Base-by-base conservation (phyloP, 1,140 invertebrate genomes). In the Oryzaephilus surinamensis region DNA sequence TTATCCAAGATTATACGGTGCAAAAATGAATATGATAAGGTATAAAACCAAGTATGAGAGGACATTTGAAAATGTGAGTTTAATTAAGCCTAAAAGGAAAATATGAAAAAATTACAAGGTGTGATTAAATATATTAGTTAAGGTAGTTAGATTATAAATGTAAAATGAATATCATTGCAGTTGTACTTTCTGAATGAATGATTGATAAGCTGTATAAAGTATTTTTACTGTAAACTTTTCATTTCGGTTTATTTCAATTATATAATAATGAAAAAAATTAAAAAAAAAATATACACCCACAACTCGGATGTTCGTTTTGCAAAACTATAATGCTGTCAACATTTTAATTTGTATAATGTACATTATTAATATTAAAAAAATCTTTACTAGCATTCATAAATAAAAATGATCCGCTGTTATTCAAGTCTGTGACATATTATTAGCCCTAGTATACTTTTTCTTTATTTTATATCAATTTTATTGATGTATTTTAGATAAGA, bases 401-500 rank as follows among this genome's bases (percentile, higher is more conserved):
- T 49, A 43, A 54, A 42, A 51, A 47, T 38, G 39, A 51, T 54
- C 52, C 48, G 50, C 54, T 54, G 50, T 57, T 57, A 52, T 37
- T 52, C 45, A 57, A 50, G 41, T 49, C 41, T 55, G 43, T 50
- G 51, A 48, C 43, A 51, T 20, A n/a, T 46, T 51, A 48, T 48
- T 54, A 55, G 50, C 48, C 41, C 40, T 52, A 53, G 48, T 31
- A 29, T n/a, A n/a, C n/a, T 33, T 45, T 37, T 41, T 45, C 46
- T 48, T 52, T 48, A 37, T 50, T 57, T 54, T 44, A 43, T 54
- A 52, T 51, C 50, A 45, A 54, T 52, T 55, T 51, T 45, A 58
- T 58, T 54, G 51, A 50, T 58, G 55, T 58, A 52, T 50, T 52
- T 55, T 55, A 58, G 53, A 47, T 55, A 55, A 55, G 53, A 42